A percentile compares a stretch with the other conserved stretches of the same genome.
Evolutionary conservation across 23 tunicate species (phyloP).

Genomic region (Halocynthia roretzi): DNA sequence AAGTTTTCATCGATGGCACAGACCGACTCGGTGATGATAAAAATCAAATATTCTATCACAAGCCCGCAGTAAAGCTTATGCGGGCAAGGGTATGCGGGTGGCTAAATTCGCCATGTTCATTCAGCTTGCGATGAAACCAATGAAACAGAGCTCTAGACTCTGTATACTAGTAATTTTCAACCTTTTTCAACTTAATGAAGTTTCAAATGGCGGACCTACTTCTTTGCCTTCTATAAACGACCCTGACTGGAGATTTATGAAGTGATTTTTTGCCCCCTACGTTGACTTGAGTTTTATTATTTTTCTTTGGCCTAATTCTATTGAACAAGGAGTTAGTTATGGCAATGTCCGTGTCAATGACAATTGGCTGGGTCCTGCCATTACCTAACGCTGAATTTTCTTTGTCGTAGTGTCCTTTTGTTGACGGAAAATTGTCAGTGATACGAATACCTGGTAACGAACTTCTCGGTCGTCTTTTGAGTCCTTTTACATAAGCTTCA

Average conservation of each 20-base stretch:
- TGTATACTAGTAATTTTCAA: too few species aligned
- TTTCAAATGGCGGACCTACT: slow-evolving; percentile 14
- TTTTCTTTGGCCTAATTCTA: slow-evolving; percentile 35
- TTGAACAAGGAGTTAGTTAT: slow-evolving; percentile 48
- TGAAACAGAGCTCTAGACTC: too few species aligned
- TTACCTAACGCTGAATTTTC: slow-evolving; percentile 27
- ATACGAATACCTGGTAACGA: too few species aligned
- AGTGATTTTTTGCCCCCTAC: background rate
- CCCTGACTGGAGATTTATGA: background rate
- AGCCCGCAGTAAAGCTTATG: too few species aligned
- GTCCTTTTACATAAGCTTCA: background rate
- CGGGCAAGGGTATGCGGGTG: too few species aligned
- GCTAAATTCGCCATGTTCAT: too few species aligned
- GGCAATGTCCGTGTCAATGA: slow-evolving; percentile 31
- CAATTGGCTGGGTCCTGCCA: slow-evolving; percentile 5
- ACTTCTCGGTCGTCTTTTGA: background rate
- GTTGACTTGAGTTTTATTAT: background rate
- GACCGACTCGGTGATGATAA: too few species aligned
- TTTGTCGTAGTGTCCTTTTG: background rate
- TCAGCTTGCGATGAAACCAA: too few species aligned
- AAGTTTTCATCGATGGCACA: too few species aligned
- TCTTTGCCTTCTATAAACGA: slow-evolving; percentile 1
- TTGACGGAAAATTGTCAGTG: too few species aligned
- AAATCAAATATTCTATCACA: too few species aligned
- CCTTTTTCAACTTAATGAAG: background rate